A percentile compares a stretch with the other conserved stretches of the same genome.
phyloP scores from a whole-genome alignment of 2,888 invertebrate genomes.

The Amphipoea oculea region DNA sequence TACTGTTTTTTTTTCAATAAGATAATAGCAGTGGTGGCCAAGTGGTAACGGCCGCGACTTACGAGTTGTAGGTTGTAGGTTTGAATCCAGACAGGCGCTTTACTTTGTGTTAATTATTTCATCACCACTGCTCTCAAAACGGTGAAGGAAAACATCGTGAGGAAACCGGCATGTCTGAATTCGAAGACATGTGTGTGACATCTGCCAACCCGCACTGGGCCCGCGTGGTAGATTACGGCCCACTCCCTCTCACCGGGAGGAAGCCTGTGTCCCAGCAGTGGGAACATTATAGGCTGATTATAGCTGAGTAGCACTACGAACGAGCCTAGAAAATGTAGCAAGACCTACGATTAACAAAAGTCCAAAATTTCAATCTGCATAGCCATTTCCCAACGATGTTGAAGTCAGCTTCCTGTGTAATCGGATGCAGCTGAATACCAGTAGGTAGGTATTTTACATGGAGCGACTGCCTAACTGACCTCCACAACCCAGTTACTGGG shows the following conservation, averaged over 20 bases:
- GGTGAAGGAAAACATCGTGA: no score
- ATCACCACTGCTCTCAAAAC: no score
- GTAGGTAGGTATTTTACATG: not conserved
- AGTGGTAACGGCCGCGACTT: no score
- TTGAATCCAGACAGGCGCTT: no score
- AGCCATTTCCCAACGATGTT: no score
- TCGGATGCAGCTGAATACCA: not conserved
- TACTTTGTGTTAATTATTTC: no score
- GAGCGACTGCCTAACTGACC: not conserved
- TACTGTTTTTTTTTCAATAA: not conserved
- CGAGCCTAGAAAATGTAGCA: not conserved
- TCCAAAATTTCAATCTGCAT: not conserved
- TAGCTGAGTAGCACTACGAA: not conserved
- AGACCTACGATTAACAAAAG: not conserved
- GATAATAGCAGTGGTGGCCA: not conserved
- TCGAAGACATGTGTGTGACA: no score
- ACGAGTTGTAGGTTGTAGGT: no score
- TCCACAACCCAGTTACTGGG: not conserved
- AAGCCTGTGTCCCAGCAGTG: not conserved
- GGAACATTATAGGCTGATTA: not conserved
- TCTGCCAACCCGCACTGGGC: not conserved
- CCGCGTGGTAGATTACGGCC: not conserved
- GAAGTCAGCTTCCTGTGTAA: not conserved
- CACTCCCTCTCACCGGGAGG: not conserved
- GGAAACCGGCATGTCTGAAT: no score